These are phyloP conservation scores for Teleogryllus oceanicus DNA, from an alignment of 2,888 invertebrate genomes.

Conservation along the genomic window DNA sequence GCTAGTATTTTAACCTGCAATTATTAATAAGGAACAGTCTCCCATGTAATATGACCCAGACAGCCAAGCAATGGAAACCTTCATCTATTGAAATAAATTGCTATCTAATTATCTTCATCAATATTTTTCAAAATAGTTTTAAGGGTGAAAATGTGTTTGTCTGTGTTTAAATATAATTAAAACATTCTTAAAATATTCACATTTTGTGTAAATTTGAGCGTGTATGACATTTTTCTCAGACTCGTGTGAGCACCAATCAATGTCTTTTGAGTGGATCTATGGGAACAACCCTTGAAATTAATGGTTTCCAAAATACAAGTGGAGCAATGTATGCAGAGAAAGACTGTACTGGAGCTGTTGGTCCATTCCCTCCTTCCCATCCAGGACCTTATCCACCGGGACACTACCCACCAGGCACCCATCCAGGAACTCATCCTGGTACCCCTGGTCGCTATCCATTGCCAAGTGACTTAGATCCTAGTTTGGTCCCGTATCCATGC, in stretches of 20 bases:
- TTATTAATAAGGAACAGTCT: too few species aligned
- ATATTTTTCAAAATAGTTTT: too few species aligned
- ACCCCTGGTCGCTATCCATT: constrained; percentile 28
- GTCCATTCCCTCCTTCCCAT: background rate
- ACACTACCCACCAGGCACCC: constrained; percentile 24
- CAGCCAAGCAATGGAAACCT: too few species aligned
- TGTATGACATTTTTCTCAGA: constrained; percentile 31
- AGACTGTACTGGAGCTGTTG: constrained; percentile 40
- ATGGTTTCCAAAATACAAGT: constrained; percentile 43
- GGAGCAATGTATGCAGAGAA: constrained; percentile 46
- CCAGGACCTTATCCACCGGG: constrained; percentile 28
- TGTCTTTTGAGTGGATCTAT: constrained; percentile 48
- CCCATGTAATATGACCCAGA: too few species aligned
- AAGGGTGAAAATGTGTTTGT: too few species aligned
- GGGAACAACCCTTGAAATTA: constrained; percentile 43
- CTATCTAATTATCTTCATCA: too few species aligned
- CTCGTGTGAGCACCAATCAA: constrained; percentile 41
- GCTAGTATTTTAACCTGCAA: too few species aligned
- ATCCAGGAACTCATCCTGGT: constrained; percentile 22
- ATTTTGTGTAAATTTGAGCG: background rate
- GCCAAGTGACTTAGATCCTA: constrained; percentile 28
- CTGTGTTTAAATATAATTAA: too few species aligned
- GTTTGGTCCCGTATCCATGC: constrained; percentile 42
- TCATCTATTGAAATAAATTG: too few species aligned
- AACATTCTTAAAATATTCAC: background rate